Percentiles rank a stretch among this genome's conserved stretches.
phyloP scores from a whole-genome alignment of 2,888 invertebrate genomes.

The Eupithecia subfuscata region DNA sequence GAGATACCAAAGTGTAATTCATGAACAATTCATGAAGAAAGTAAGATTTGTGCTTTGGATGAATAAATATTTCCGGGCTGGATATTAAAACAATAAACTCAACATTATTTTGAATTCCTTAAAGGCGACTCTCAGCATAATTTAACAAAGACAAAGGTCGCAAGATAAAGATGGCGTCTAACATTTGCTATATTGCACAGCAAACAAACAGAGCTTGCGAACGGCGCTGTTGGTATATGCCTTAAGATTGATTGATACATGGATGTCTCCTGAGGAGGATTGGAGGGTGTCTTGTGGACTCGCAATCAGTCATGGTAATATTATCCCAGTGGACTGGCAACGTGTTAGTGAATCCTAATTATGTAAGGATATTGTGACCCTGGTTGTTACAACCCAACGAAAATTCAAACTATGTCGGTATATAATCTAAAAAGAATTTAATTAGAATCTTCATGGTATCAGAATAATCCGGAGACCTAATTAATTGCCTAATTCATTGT shows the following conservation, averaged over 20 bases:
- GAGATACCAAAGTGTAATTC: not conserved
- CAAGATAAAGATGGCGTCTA: not conserved
- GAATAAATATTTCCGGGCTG: not conserved
- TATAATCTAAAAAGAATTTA: not conserved
- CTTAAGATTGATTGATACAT: constrained; percentile 7
- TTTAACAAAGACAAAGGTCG: not conserved
- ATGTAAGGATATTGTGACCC: not conserved
- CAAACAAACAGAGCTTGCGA: not conserved
- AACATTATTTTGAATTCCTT: not conserved
- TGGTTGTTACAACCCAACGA: not conserved
- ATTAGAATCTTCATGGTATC: not conserved
- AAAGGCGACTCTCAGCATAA: not conserved
- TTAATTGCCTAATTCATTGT: not conserved
- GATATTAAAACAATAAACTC: not conserved
- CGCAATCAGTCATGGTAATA: constrained; percentile 8
- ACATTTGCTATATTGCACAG: not conserved
- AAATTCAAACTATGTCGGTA: not conserved
- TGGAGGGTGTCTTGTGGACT: not conserved
- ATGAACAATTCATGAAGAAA: constrained; percentile 2
- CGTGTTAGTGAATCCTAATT: not conserved
- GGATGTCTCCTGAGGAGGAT: not conserved
- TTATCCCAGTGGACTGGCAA: not conserved
- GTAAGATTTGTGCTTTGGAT: not conserved
- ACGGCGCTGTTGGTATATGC: not conserved
- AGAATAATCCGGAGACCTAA: not conserved